A percentile compares a stretch with the other conserved stretches of the same genome.
These are phyloP conservation scores for Actinia tenebrosa DNA, from an alignment of 64 coral and sea anemone genomes.

Conservation along the genomic window DNA sequence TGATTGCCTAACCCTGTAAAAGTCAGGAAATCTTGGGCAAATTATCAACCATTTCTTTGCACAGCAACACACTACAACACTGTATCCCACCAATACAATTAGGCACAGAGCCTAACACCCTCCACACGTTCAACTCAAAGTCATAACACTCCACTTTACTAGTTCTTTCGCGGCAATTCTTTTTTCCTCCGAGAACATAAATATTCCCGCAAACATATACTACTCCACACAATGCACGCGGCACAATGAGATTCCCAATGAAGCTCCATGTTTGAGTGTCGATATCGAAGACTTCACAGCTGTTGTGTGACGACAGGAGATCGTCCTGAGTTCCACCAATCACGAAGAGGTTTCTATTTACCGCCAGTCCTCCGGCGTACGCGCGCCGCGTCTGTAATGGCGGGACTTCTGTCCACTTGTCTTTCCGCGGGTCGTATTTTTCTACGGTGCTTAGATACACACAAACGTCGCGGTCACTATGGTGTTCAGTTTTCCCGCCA, in stretches of 20 bases:
- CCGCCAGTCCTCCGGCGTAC: conserved; percentile 72
- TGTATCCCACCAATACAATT: conserved; percentile 93
- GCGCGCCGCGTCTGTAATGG: conserved; percentile 69
- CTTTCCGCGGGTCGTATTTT: conserved; percentile 50
- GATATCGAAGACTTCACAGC: conserved; percentile 72
- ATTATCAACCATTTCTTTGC: conserved; percentile 42
- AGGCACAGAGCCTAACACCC: conserved; percentile 74
- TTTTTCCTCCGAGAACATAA: conserved; percentile 82
- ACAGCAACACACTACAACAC: conserved; percentile 59
- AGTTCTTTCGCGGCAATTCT: conserved; percentile 81
- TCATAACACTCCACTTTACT: conserved; percentile 82
- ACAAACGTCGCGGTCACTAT: conserved; percentile 54
- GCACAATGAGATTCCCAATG: conserved; percentile 67
- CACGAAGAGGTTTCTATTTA: conserved; percentile 65
- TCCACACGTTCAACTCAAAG: conserved; percentile 66
- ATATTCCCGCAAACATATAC: conserved; percentile 54
- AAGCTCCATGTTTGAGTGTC: conserved; percentile 46
- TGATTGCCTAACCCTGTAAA: no score
- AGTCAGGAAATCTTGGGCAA: conserved; percentile 54
- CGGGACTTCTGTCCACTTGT: conserved; percentile 65
- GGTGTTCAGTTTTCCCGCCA: conserved; percentile 86
- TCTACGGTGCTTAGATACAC: conserved; percentile 80
- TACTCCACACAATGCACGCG: conserved; percentile 70
- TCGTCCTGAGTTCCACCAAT: conserved; percentile 92
- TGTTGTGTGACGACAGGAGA: conserved; percentile 73